These are phyloP conservation scores for Sebastes hubbsi DNA, from an alignment of 2,797 vertebrate genomes.

Conservation along the genomic window DNA sequence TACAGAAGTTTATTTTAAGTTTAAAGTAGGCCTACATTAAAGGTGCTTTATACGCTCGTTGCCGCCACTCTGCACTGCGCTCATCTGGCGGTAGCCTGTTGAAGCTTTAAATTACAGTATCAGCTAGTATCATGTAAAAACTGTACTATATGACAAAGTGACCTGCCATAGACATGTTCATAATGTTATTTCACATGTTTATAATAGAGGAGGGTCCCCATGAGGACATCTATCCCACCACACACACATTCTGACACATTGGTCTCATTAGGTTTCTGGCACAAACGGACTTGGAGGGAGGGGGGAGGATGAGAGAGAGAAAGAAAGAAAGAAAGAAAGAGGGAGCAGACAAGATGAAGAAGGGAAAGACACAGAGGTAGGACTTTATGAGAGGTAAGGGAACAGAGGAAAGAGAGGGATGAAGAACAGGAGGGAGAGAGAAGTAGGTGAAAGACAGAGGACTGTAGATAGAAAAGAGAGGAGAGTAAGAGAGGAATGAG, in stretches of 20 bases:
- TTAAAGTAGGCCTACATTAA: background rate
- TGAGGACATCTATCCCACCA: background rate
- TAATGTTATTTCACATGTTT: background rate
- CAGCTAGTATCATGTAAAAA: background rate
- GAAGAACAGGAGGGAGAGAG: background rate
- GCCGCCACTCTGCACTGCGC: too few species aligned
- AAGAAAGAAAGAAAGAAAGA: background rate
- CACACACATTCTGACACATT: slow-evolving; percentile 51
- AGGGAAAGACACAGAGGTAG: background rate
- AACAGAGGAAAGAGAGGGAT: background rate
- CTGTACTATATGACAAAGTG: background rate
- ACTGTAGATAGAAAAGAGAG: background rate
- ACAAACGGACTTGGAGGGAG: slow-evolving; percentile 13
- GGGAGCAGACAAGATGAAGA: background rate
- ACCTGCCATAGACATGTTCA: background rate
- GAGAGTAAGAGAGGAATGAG: background rate
- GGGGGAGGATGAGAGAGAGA: background rate
- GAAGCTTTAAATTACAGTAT: too few species aligned
- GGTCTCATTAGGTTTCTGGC: slow-evolving; percentile 74
- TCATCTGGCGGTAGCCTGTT: too few species aligned
- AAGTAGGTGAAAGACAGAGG: background rate
- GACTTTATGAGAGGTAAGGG: background rate
- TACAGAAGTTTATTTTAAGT: background rate
- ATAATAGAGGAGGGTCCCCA: background rate
- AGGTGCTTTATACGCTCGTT: too few species aligned